Evolutionary conservation across 2,888 invertebrate genomes (phyloP), one percentile per base, ranked within the genome.

Genomic region (Lumbricus terrestris): DNA sequence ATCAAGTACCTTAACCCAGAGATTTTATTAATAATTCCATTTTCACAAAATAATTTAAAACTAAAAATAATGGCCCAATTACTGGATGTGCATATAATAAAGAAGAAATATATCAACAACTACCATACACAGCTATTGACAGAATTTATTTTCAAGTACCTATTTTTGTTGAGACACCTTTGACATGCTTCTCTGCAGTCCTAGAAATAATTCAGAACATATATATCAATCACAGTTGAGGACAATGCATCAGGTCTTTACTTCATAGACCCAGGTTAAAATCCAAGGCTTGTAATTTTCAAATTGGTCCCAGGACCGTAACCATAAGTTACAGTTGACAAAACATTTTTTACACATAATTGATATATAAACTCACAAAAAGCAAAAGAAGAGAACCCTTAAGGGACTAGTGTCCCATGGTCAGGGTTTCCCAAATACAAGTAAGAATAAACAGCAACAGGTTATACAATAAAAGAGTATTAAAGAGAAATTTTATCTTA

Each of bases 111-210:
- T 69, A 69, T 69, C 8, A 69, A 11, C 69, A 69, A n/a, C 29
- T 69, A n/a, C n/a, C n/a, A n/a, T n/a, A n/a, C 11, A n/a, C 69
- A 69, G 8, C n/a, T 69, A 13, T n/a, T 35, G 35, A 85, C 34
- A 85, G 33, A 37, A 29, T n/a, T 83, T n/a, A 82, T 6, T 34
- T 6, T 85, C 0, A 8, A 85, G 8, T 85, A 85, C 85, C 85
- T 85, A 85, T 85, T 85, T 85, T 85, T 85, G 37, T 85, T 85
- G 35, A 85, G 85, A 85, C 85, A 85, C 34, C 37, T 85, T 34
- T 85, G 85, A 37, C 85, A 85, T 34, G 37, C 35, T 85, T 85
- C 85, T 34, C 23, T 34, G 35, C 85, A 85, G 8, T 85, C 85
- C 85, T 85, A 37, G 0, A 85, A 85, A 35, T 34, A 20, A 35